phyloP scores from a whole-genome alignment of 2,113 vertebrate genomes.

The Gobius niger region DNA sequence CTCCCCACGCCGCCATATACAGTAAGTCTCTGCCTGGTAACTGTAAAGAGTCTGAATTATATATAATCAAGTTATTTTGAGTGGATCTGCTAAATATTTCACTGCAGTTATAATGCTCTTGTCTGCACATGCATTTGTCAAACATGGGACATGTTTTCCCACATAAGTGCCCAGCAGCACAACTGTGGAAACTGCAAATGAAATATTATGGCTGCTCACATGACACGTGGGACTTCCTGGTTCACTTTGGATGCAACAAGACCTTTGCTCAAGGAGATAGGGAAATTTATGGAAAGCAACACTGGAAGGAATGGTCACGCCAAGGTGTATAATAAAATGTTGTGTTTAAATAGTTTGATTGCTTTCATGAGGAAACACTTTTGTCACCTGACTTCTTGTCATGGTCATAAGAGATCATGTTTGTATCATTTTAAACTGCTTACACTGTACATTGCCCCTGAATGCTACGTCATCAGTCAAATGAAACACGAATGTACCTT shows the following conservation, averaged over 20 bases:
- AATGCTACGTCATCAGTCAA: background rate
- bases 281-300: constrained; percentile 43
- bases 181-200: constrained; percentile 10
- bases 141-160: constrained; percentile 16
- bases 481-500: background rate
- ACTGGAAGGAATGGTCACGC: background rate
- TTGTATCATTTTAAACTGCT: background rate
- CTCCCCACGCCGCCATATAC: constrained; percentile 94
- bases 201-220: constrained; percentile 28
- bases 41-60: constrained; percentile 21
- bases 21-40: constrained; percentile 80
- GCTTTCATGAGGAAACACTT: background rate
- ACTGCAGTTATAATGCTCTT: constrained; percentile 16
- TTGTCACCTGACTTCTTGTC: constrained; percentile 22
- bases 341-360: constrained; percentile 5
- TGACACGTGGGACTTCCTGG: constrained; percentile 45
- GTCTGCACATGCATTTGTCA: constrained; percentile 28
- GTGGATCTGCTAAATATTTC: constrained; percentile 20
- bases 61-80: constrained; percentile 2
- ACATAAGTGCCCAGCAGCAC: background rate
- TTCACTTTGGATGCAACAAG: constrained; percentile 33
- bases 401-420: background rate
- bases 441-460: background rate
- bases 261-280: constrained; percentile 70
- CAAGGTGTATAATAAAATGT: constrained; percentile 23